These are phyloP conservation scores for Torymus tubicola DNA, from an alignment of 2,888 invertebrate species.

Conservation along the genomic window DNA sequence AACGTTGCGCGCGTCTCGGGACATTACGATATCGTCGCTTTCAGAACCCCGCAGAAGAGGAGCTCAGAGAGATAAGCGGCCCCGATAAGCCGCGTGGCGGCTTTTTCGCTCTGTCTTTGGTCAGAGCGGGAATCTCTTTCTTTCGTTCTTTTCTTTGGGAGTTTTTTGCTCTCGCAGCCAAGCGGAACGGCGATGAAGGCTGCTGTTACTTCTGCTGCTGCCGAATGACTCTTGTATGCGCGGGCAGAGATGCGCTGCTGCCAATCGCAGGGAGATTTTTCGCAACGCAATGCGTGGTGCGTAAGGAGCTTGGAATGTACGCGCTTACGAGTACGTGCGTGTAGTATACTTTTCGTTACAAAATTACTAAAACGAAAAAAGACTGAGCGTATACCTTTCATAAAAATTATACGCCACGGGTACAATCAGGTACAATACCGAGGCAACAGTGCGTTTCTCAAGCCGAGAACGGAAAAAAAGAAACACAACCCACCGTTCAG, in stretches of 20 bases:
- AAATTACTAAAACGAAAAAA: too few relatives aligned
- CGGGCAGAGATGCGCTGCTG: slow-evolving; percentile 11
- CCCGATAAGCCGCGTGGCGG: slow-evolving; percentile 15
- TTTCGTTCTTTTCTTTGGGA: not conserved
- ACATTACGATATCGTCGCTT: slow-evolving; percentile 36
- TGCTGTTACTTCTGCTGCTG: not conserved
- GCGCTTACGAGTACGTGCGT: too few relatives aligned
- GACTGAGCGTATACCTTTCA: too few relatives aligned
- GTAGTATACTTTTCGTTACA: too few relatives aligned
- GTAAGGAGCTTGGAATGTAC: too few relatives aligned
- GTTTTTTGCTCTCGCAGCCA: not conserved
- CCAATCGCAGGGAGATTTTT: not conserved
- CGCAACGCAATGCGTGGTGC: slow-evolving; percentile 2
- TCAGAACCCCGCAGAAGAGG: not conserved
- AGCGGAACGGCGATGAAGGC: slow-evolving; percentile 21
- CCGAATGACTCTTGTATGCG: slow-evolving; percentile 19
- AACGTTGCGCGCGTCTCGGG: slow-evolving; percentile 33
- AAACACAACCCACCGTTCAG: too few relatives aligned
- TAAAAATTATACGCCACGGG: too few relatives aligned
- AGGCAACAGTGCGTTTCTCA: too few relatives aligned
- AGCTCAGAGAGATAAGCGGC: slow-evolving; percentile 25
- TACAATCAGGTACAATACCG: too few relatives aligned
- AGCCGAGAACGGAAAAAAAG: too few relatives aligned
- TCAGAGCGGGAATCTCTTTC: not conserved
- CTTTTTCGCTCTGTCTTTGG: not conserved